Conservation (phyloP, 2,888 invertebrate genomes). For the Odontomyia ornata region DNA sequence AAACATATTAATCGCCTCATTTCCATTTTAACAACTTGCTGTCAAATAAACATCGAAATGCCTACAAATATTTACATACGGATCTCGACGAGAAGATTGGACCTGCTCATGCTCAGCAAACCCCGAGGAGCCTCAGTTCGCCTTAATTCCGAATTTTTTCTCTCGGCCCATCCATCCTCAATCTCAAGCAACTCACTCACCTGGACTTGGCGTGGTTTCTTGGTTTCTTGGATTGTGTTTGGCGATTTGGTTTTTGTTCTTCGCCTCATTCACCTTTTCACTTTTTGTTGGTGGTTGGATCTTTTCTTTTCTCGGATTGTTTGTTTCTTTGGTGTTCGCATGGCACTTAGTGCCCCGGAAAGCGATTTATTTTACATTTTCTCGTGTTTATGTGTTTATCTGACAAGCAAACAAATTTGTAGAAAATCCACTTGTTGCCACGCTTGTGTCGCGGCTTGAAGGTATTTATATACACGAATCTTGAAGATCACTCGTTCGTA, state of each 20-base stretch:
- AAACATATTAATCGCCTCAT: slow-evolving; percentile 49
- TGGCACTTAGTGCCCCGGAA: slow-evolving; percentile 16
- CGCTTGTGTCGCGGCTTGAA: slow-evolving; percentile 36
- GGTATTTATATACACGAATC: too few species aligned
- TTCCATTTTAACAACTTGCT: slow-evolving; percentile 50
- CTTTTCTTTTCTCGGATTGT: not conserved
- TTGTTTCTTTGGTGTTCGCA: not conserved
- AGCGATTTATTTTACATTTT: slow-evolving; percentile 38
- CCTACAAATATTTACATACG: slow-evolving; percentile 40
- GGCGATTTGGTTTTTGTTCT: not conserved
- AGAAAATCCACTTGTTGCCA: slow-evolving; percentile 50
- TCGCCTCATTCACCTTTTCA: too few species aligned
- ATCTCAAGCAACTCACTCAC: not conserved
- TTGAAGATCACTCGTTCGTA: too few species aligned
- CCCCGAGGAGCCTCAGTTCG: not conserved
- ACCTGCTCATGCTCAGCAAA: not conserved
- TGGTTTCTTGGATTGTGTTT: not conserved
- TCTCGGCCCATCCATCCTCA: not conserved
- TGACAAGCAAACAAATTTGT: slow-evolving; percentile 51
- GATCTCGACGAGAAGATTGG: slow-evolving; percentile 22
- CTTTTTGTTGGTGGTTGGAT: too few species aligned
- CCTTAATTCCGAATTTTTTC: not conserved
- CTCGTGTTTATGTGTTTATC: slow-evolving; percentile 45
- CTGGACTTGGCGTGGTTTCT: not conserved
- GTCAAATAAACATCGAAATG: slow-evolving; percentile 46